phyloP scores from a whole-genome alignment of 2,888 invertebrate species.

The Xestoiulus laeticollis region DNA sequence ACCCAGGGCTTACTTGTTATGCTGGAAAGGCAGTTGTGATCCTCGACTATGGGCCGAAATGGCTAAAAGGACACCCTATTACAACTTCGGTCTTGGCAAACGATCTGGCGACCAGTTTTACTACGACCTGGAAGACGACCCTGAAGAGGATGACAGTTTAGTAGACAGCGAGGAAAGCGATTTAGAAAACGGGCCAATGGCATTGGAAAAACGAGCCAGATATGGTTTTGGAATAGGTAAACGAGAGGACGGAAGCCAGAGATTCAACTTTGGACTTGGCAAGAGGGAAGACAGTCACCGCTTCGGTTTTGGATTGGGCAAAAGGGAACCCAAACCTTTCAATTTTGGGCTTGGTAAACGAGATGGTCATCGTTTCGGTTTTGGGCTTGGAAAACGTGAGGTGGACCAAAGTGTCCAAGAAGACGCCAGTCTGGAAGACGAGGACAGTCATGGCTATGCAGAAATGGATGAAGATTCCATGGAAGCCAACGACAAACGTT shows the following conservation, averaged over 20 bases:
- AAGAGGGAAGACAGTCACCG: constrained; percentile 46
- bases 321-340: constrained; percentile 41
- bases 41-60: constrained; percentile 52
- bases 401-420: background rate
- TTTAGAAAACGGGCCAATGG: background rate
- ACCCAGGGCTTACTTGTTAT: constrained; percentile 50
- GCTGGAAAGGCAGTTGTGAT: constrained; percentile 53
- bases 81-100: constrained; percentile 52
- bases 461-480: background rate
- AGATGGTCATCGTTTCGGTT: background rate
- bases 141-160: background rate
- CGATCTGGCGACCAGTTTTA: constrained; percentile 33
- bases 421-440: background rate
- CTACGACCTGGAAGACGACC: background rate
- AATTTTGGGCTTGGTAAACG: constrained; percentile 51
- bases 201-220: background rate
- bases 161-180: constrained; percentile 14
- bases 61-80: constrained; percentile 52
- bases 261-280: constrained; percentile 52
- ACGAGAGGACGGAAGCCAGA: background rate
- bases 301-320: constrained; percentile 48
- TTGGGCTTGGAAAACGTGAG: constrained; percentile 34
- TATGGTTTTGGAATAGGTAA: constrained; percentile 51
- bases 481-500: constrained; percentile 35
- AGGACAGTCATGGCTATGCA: background rate